Evolutionary conservation across 64 coral and sea anemone genomes (phyloP), one percentile per base, ranked within the genome.

Genomic region (Cladopsammia gracilis): DNA sequence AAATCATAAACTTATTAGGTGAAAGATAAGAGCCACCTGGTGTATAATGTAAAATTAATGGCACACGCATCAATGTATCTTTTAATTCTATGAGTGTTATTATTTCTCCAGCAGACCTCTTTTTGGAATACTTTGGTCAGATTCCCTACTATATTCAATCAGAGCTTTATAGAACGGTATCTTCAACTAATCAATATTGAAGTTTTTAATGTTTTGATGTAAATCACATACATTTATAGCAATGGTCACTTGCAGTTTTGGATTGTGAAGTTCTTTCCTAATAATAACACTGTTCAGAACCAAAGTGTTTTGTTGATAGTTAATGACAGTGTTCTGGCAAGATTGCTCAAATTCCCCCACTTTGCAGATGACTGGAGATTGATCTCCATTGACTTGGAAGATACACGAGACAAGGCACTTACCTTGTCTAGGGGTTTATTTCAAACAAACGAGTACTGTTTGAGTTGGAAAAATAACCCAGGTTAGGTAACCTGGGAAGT

Each of bases 1-100:
- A 20, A 87, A 93, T 71, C 91, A 93, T 51, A 87, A 93, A 71
- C 84, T 87, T 23, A 87, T 94, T 24, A 88, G 92, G 92, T 94
- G 68, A 56, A 46, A 49, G 56, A 66, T 62, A 83, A 72, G 70
- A 72, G 70, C 26, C 70, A 45, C 70, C 70, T 72, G 70, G 70
- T 72, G 76, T 44, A 24, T 57, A 26, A 60, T 24, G 10, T 79
- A 56, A n/a, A n/a, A n/a, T n/a, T n/a, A 24, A 57, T 49, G 48
- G 57, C 18, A 19, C 57, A 79, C 25, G 48, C 51, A 53, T 53
- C 48, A 22, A 57, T 57, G 49, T 79, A 79, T 79, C 57, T 24
- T 15, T 53, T 43, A 22, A 60, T 51, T 25, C 76, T 57, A 60
- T 53, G 51, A 60, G 57, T 56, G 26, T 49, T 24, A 46, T 57